phyloP scores from a whole-genome alignment of 1,140 invertebrate species.

The Anoplolepis gracilipes region DNA sequence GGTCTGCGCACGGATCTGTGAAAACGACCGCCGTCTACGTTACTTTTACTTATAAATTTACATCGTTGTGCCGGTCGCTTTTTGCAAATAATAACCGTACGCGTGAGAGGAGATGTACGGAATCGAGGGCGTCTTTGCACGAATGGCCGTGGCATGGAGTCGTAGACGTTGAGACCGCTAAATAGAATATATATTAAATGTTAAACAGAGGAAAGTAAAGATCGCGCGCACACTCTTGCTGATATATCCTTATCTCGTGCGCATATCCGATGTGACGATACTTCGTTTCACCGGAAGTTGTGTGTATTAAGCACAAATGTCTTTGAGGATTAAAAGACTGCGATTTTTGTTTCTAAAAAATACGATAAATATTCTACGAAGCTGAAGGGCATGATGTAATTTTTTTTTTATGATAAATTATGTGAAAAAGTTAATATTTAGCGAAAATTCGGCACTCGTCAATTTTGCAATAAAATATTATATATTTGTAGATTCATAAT shows the following conservation, averaged over 20 bases:
- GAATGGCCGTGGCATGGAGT: neutral
- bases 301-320: constrained; percentile 26
- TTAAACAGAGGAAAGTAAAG: constrained; percentile 45
- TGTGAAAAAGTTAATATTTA: neutral
- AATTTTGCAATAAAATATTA: neutral
- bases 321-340: neutral
- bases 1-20: neutral
- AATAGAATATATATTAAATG: constrained; percentile 28
- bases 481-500: neutral
- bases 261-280: constrained; percentile 51
- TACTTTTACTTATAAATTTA: constrained; percentile 60
- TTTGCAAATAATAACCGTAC: constrained; percentile 23
- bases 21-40: constrained; percentile 12
- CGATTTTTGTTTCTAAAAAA: constrained; percentile 36
- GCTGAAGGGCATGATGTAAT: constrained; percentile 20
- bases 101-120: neutral
- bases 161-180: neutral
- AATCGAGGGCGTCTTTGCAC: constrained; percentile 10
- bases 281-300: constrained; percentile 30
- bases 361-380: neutral
- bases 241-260: constrained; percentile 24
- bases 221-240: neutral
- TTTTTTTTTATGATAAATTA: neutral
- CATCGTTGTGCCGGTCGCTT: constrained; percentile 1
- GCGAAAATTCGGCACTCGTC: neutral